Base-by-base conservation (phyloP, 2,797 vertebrate species). In the Perodicticus potto region DNA sequence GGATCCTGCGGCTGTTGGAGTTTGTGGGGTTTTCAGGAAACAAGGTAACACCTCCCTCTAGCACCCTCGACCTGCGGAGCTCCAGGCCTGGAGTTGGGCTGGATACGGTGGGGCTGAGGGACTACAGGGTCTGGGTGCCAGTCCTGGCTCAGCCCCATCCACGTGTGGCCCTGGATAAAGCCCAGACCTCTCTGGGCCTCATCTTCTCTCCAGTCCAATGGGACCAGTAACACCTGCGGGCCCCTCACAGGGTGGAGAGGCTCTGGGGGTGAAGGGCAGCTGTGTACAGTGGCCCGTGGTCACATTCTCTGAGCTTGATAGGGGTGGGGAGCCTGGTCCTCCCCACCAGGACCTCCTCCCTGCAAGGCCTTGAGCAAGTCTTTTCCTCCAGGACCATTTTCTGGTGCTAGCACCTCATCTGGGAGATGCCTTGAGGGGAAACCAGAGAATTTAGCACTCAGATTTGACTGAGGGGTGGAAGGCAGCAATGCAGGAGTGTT, bases 21-120 rank as follows among this genome's bases (percentile, higher is more conserved):
- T 99, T 99, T 96, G 99, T 99, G 25, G 99, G 99, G 27, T 99
- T 99, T 98, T 99, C 99, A 97, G 99, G 99, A 95, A 99, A 99
- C 97, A 99, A 99, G 99, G 99, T 99, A 98, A 99, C 65, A 0
- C 83, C n/a, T 91, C 45, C 57, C 88, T 74, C 82, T 92, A 89
- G 27, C 37, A 3, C 17, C 45, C n/a, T 19, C 0, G 0, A 3
- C 27, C 61, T 17, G 1, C 73, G 59, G 25, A 22, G 67, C 59
- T 61, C 74, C 53, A 55, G 27, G 65, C 59, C 34, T 37, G 5
- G 43, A 37, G 74, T 25, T 73, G 25, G 32, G 29, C 83, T 43
- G 14, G 8, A 43, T 5, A 5, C 32, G 27, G 19, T 40, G 45
- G 22, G 19, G 63, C 53, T n/a, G 82, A 73, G n/a, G 61, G 34